phyloP scores from a whole-genome alignment of 2,888 invertebrate species.

The Melolontha melolontha region DNA sequence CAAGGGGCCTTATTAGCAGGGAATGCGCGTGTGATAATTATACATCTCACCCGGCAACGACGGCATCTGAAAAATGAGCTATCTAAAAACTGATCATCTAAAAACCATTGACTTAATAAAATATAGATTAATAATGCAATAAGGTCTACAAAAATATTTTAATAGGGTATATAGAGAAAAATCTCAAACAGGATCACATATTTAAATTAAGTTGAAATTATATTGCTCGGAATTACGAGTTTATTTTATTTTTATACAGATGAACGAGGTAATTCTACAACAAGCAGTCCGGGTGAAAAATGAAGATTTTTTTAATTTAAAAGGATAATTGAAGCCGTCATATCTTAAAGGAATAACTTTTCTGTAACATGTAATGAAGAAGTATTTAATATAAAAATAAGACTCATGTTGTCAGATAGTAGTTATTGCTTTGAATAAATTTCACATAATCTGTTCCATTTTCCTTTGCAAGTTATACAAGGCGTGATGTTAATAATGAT shows the following conservation, averaged over 20 bases:
- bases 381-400: too few species aligned
- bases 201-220: slow-evolving; percentile 33
- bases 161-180: slow-evolving; percentile 23
- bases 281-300: too few species aligned
- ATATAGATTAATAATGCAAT: slow-evolving; percentile 41
- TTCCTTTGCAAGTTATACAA: too few species aligned
- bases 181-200: slow-evolving; percentile 4
- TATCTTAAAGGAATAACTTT: too few species aligned
- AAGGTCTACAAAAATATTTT: slow-evolving; percentile 23
- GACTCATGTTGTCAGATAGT: too few species aligned
- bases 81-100: slow-evolving; percentile 46
- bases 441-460: too few species aligned
- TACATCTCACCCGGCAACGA: slow-evolving; percentile 53
- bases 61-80: slow-evolving; percentile 55
- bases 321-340: too few species aligned
- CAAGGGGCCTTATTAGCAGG: slow-evolving; percentile 57
- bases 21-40: slow-evolving; percentile 61
- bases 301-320: too few species aligned
- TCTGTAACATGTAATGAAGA: too few species aligned
- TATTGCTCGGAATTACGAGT: slow-evolving; percentile 18
- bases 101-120: slow-evolving; percentile 43
- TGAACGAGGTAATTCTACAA: background rate
- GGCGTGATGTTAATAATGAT: too few species aligned
- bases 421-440: too few species aligned
- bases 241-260: slow-evolving; percentile 33